Evolutionary conservation across 2,888 invertebrate genomes (phyloP), one percentile per base, ranked within the genome.

Genomic region (Pardosa pseudoannulata): DNA sequence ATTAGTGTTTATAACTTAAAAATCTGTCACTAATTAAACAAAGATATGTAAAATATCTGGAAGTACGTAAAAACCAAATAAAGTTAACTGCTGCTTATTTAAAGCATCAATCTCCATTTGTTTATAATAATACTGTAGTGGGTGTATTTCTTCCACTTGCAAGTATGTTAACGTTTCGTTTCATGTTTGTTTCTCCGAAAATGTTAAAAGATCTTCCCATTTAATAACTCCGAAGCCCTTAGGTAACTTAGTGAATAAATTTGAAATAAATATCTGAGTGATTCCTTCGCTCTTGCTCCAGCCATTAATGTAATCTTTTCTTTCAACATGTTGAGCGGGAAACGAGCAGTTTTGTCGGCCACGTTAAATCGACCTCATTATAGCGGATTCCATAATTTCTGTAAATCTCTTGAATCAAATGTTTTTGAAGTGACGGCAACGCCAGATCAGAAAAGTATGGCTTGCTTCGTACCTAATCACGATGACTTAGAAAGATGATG

Each of bases 341-440:
- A 67, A 67, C 31, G 39, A 79, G 39, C 50, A 36, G 56, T 70
- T 70, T 62, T 39, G 70, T 62, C 56, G 11, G 56, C 19, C 56
- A 23, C 70, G 27, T 72, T 46, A 9, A 2, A 79, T 65, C 27
- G 32, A 73, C 65, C 64, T 73, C 50, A 67, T 80, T 80, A 73
- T 28, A 73, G 36, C n/a, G 31, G 19, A 13, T 27, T 71, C 19
- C 62, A 31, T 80, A 80, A 65, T 72, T 64, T 31, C 27, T 27
- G 7, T 19, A 41, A 65, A n/a, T 65, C 56, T 23, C 23, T 23
- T 7, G 16, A 56, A 56, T 56, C 19, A 56, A 56, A 56, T 23
- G 23, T 56, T 56, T 56, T 56, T 56, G 56, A 56, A 56, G 56
- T 56, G n/a, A 16, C 11, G 16, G 56, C 23, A 7, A 56, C 23